Base-by-base conservation (phyloP, 2,797 vertebrate species). In the Betta splendens region DNA sequence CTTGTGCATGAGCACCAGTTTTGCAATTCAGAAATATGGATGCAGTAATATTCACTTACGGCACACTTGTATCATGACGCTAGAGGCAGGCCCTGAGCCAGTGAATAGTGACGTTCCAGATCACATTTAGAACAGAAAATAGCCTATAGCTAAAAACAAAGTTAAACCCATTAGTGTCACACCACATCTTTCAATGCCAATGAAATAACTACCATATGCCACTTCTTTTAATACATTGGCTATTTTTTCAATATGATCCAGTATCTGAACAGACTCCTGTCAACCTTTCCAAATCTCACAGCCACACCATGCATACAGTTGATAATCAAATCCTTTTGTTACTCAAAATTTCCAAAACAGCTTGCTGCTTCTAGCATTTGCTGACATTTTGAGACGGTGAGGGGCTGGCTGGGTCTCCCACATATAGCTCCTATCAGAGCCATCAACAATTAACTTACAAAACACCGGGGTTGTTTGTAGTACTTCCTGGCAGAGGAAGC, bases 41-140 rank as follows among this genome's bases (percentile, higher is more conserved):
- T 84, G 76, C 88, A 92, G 85, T 91, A 87, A 89, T 92, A 87
- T 93, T 93, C 81, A 91, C 89, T 92, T 89, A 90, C 78, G 85
- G 75, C 72, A 81, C 72, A 76, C 72, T 90, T 89, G 85, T 85
- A 81, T 89, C 83, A 90, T 66, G 35, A 70, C 42, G 79, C 79
- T 72, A 39, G 47, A 74, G 70, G 68, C 77, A 85, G 77, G 77
- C 88, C 89, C 75, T 79, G 69, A 79, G 77, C 74, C 77, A 79
- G 63, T 59, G 53, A 85, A 53, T 54, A 56, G 58, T 28, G 68
- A 83, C 74, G 67, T 71, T 79, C 69, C 63, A 72, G 77, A 74
- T 57, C 73, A 75, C 74, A 69, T 82, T 81, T 44, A 69, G 59
- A 82, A 56, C 54, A 77, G 49, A 75, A 77, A 80, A 80, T 47